Evolutionary conservation across 2,888 invertebrate species (phyloP), one percentile per base, ranked within the genome.

Genomic region (Tenthredo mesomela): DNA sequence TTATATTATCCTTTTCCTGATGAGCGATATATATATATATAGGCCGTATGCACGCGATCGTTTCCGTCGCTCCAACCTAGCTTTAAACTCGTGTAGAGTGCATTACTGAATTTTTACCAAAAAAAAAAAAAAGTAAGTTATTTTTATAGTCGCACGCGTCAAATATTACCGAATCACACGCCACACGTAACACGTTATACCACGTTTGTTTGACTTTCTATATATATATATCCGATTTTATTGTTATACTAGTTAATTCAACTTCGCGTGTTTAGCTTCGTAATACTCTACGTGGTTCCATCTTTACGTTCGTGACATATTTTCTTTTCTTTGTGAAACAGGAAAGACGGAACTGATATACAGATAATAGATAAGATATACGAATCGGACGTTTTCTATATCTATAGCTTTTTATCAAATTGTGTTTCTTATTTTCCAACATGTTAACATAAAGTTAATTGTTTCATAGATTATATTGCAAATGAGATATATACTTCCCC

Each of bases 111-210:
- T 77, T 77, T 29, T 5, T 47, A 77, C 9, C 61, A n/a, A 12
- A 40, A 80, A 80, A 12, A 61, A 7, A 37, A 33, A 33, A 33
- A 33, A 40, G n/a, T 80, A 40, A 29, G 58, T n/a, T 61, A 61
- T 61, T 80, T 80, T 80, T 61, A 58, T 40, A 40, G 25, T 29
- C 37, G 61, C 80, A 80, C 80, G 80, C 61, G 80, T 80, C 80
- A 21, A 40, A 61, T n/a, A 80, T 80, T 80, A 80, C 80, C 80
- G 58, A 80, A 80, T 80, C 80, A 80, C 80, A 80, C 80, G 80
- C 80, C 37, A 80, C 80, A 40, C 61, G 58, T 61, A 40, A 80
- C 78, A 61, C 78, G 58, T 80, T 61, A 33, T 25, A 15, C 21
- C 37, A n/a, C n/a, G 78, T 80, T 80, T 61, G 2, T 47, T 54